Evolutionary conservation across 2,888 invertebrate species (phyloP).

Genomic region (Vannuccia rotundouncinata): DNA sequence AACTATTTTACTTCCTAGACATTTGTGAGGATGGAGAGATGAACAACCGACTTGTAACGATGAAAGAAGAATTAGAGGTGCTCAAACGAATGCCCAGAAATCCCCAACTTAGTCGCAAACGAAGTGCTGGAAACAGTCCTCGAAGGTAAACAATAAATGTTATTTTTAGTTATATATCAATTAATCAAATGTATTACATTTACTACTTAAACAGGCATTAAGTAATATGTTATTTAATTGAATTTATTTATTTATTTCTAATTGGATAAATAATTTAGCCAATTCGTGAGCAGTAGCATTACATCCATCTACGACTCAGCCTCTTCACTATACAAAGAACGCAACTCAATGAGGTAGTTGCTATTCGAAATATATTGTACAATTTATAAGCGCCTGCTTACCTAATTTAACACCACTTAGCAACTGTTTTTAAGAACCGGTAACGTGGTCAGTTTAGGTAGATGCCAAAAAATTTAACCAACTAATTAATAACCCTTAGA

Average conservation of each 20-base stretch:
- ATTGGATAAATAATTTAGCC: background rate
- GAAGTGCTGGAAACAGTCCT: background rate
- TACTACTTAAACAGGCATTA: background rate
- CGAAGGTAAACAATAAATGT: background rate
- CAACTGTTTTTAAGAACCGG: no score
- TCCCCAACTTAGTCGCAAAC: background rate
- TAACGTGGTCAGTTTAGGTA: no score
- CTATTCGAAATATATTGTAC: no score
- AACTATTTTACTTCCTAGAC: no score
- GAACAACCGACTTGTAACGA: constrained; percentile 72
- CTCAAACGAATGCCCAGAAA: constrained; percentile 48
- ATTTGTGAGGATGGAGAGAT: constrained; percentile 88
- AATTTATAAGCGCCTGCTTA: no score
- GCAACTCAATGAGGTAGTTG: background rate
- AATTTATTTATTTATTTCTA: background rate
- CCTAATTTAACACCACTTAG: no score
- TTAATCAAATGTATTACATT: background rate
- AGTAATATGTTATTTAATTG: background rate
- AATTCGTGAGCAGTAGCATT: background rate
- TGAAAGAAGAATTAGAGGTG: constrained; percentile 76
- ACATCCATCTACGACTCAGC: background rate
- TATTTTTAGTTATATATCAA: background rate
- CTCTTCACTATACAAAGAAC: background rate
- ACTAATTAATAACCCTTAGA: no score
- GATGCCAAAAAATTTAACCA: no score